Base-by-base conservation (phyloP, 2,797 vertebrate genomes). In the Melanotaenia pygmaea region DNA sequence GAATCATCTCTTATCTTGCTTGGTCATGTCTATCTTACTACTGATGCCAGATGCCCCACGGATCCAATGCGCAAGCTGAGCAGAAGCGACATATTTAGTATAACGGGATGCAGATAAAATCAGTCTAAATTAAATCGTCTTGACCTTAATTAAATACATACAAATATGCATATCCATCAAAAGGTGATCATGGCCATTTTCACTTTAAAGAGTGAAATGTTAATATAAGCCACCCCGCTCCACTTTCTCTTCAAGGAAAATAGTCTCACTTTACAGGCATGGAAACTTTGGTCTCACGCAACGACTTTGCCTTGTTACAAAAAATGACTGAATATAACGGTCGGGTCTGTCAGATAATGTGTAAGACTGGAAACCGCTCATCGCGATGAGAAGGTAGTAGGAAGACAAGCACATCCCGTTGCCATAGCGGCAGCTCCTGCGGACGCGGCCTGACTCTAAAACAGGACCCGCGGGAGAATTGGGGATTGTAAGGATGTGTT, bases 371-470 rank as follows among this genome's bases (percentile, higher is more conserved):
- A 82, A 83, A 83, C 78, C 67, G 81, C 83, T 80, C 58, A 47
- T 79, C 59, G 76, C 67, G 64, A 28, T 59, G 73, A 85, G 81
- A 81, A 85, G 80, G 88, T 87, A 81, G 80, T 64, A 82, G 81
- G 77, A 74, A 81, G 84, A 80, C 86, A 87, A 82, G 77, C 92
- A 92, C 93, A 90, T 84, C 84, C 67, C 88, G 95, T 96, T 96
- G 94, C 95, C 94, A 96, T 95, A 93, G 95, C 76, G 89, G 61
- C 93, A 86, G 77, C 81, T 89, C 71, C 53, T 69, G 91, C 87
- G 89, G 90, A 91, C 91, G 89, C 86, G 45, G 59, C 59, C 83
- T 92, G 92, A 91, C 91, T 95, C 86, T 93, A 90, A 93, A 92
- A 88, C 84, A 94, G 91, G 87, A 91, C 91, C 90, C 92, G 77